These are phyloP conservation scores for Terrapene triunguis DNA, from an alignment of 2,113 vertebrate species.

Conservation along the genomic window DNA sequence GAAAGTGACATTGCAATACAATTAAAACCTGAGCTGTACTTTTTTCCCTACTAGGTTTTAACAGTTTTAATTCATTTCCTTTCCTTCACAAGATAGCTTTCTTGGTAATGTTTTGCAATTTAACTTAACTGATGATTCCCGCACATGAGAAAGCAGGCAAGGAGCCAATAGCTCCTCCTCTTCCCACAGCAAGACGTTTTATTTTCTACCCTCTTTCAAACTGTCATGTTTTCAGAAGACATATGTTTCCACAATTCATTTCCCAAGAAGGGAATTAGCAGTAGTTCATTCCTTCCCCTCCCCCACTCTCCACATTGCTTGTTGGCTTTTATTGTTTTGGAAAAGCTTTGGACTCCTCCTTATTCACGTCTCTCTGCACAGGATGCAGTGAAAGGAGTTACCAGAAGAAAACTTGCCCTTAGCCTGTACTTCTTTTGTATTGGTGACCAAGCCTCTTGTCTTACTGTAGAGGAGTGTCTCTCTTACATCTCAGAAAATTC, in stretches of 20 bases:
- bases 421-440: not conserved
- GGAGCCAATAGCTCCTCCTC: not conserved
- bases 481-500: slow-evolving; percentile 7
- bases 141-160: not conserved
- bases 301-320: not conserved
- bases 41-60: not conserved
- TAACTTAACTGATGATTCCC: not conserved
- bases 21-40: not conserved
- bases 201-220: not conserved
- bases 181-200: not conserved
- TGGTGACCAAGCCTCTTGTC: not conserved
- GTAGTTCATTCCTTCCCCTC: not conserved
- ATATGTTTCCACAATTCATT: not conserved
- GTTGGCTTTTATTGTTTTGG: not conserved
- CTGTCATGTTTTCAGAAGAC: not conserved
- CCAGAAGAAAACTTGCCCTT: not conserved
- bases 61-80: not conserved
- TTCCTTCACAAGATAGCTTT: not conserved
- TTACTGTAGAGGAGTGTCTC: not conserved
- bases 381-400: not conserved
- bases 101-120: not conserved
- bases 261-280: not conserved
- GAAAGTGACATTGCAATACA: not conserved
- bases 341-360: not conserved
- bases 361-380: not conserved